Conservation (phyloP, 2,888 invertebrate species). For the Cremastobaeus sp. region DNA sequence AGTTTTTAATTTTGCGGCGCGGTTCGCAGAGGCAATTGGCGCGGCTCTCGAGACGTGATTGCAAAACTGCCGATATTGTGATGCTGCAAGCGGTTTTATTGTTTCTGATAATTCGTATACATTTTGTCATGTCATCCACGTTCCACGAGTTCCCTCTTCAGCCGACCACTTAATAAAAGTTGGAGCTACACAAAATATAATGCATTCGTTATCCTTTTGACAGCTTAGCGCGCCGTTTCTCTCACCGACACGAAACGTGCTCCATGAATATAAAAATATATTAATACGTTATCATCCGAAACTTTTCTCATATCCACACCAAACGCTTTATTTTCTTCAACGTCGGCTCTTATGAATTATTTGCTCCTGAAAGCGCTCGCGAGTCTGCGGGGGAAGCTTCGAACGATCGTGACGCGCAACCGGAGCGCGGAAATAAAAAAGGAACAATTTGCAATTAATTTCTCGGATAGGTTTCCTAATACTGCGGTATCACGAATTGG, state of each 20-base stretch:
- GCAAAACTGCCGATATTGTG: conserved; percentile 24
- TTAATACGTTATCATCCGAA: conserved; percentile 58
- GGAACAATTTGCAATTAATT: conserved; percentile 50
- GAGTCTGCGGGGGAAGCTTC: not conserved
- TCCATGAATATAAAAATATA: conserved; percentile 60
- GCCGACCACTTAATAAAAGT: conserved; percentile 58
- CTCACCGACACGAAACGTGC: conserved; percentile 47
- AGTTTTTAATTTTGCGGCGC: conserved; percentile 24
- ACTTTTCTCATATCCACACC: conserved; percentile 57
- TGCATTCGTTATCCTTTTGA: conserved; percentile 59
- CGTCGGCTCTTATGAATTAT: conserved; percentile 53
- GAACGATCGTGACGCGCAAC: conserved; percentile 14
- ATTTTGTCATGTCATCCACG: conserved; percentile 48
- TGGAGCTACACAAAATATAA: conserved; percentile 53
- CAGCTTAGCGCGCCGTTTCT: conserved; percentile 45
- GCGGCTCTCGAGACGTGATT: conserved; percentile 15
- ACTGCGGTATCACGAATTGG: conserved; percentile 47
- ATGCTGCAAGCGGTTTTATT: conserved; percentile 10
- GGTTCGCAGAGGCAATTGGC: conserved; percentile 12
- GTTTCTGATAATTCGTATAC: conserved; percentile 26
- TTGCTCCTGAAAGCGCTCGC: conserved; percentile 21
- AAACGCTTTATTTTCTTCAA: conserved; percentile 55
- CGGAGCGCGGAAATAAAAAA: conserved; percentile 10
- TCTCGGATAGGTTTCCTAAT: conserved; percentile 38
- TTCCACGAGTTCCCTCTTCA: conserved; percentile 39